These are phyloP conservation scores for Urocitellus parryii DNA, from an alignment of 2,113 vertebrate species.

Conservation along the genomic window DNA sequence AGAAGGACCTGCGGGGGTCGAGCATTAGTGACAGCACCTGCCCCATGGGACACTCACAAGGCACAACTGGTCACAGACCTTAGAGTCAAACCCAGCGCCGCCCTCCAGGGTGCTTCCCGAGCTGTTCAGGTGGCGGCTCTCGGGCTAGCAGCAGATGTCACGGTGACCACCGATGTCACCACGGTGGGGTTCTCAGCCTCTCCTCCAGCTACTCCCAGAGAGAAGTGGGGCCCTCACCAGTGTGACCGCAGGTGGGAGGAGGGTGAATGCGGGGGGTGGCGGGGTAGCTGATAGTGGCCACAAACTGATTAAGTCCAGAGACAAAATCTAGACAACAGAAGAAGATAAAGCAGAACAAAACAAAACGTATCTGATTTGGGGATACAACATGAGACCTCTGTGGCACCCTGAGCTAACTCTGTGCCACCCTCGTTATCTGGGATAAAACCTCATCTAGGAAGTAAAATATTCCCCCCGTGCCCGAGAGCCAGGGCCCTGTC, in stretches of 20 bases:
- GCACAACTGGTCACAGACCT: not conserved
- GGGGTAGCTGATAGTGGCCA: not conserved
- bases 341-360: not conserved
- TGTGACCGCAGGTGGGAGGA: not conserved
- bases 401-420: not conserved
- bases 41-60: not conserved
- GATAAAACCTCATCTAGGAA: not conserved
- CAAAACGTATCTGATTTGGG: not conserved
- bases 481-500: not conserved
- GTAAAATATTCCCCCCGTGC: not conserved
- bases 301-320: not conserved
- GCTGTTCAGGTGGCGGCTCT: not conserved
- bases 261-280: not conserved
- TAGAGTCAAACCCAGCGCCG: not conserved
- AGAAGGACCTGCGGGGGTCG: not conserved
- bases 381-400: not conserved
- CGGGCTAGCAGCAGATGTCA: not conserved
- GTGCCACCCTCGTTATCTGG: not conserved
- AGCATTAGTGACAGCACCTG: not conserved
- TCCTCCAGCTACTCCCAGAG: not conserved
- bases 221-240: not conserved
- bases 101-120: not conserved
- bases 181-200: not conserved
- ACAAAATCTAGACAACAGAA: not conserved
- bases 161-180: not conserved